Conservation (phyloP, 2,113 vertebrate genomes). For the Artemisiospiza belli region DNA sequence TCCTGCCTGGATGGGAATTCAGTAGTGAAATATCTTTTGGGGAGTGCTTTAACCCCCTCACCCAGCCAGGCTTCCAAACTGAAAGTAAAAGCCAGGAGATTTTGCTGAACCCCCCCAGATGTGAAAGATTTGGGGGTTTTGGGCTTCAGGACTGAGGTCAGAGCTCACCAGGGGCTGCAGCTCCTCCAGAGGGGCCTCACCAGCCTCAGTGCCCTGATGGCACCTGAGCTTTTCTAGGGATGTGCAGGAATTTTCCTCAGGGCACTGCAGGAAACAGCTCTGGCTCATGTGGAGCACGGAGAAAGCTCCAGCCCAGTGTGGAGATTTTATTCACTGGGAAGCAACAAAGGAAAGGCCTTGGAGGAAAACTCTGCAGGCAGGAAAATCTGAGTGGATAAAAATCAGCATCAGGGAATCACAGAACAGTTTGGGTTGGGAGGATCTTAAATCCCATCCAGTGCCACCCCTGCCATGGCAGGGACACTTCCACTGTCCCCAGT, state of each 20-base stretch:
- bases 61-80: neutral
- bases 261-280: neutral
- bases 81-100: neutral
- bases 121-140: neutral
- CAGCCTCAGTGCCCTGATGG: neutral
- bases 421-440: neutral
- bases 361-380: neutral
- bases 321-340: neutral
- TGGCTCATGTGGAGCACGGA: neutral
- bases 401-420: neutral
- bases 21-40: neutral
- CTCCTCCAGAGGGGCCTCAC: neutral
- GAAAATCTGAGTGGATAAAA: neutral
- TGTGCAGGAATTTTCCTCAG: neutral
- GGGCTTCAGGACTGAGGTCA: neutral
- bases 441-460: fast-evolving
- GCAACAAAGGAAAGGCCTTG: neutral
- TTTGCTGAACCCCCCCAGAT: neutral
- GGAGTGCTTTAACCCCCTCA: neutral
- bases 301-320: neutral
- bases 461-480: neutral
- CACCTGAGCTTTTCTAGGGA: neutral
- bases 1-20: neutral
- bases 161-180: neutral
- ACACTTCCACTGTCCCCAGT: neutral